Base-by-base conservation (phyloP, 2,113 vertebrate species). In the Leptobrachium ailaonicum region DNA sequence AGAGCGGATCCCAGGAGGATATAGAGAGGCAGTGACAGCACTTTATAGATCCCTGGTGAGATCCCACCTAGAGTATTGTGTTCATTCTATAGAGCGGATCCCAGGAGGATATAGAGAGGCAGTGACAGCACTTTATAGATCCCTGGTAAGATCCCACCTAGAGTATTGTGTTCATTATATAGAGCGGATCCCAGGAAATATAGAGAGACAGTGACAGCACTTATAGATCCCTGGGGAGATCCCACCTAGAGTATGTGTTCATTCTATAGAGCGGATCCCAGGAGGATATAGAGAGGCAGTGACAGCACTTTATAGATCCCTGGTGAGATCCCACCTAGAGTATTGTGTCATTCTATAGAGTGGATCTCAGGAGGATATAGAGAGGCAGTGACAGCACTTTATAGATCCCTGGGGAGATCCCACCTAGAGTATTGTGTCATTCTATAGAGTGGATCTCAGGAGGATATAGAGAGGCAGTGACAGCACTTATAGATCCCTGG, bases 271-370 rank as follows among this genome's bases (percentile, higher is more conserved):
- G 6, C 66, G 2, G 66, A 68, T 68, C 66, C 41, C 41, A 50
- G 47, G 20, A 68, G 66, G 66, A 42, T 9, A 43, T 42, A 68
- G 66, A 68, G 66, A 68, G 9, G 10, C 13, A 68, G 66, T 2
- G 66, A 43, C 44, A 11, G 20, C 66, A 43, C 41, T 68, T 68
- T 68, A 68, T 68, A 44, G 41, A 68, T 68, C 66, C 41, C 66
- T 68, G 66, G 66, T 68, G 14, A 68, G 41, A 42, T 68, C 66
- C 44, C 66, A 43, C 8, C 66, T 68, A 68, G 66, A 68, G 66
- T 42, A 42, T 42, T 68, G 66, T 41, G 66, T 43, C 44, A 13
- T 70, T 68, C 66, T 70, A 70, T n/a, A 70, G 68, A 70, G 13
- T 42, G 4, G 66, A 68, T 68, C 66, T 42, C 66, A 6, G 45